These are phyloP conservation scores for Labeo rohita DNA, from an alignment of 2,113 vertebrate genomes.

Conservation along the genomic window DNA sequence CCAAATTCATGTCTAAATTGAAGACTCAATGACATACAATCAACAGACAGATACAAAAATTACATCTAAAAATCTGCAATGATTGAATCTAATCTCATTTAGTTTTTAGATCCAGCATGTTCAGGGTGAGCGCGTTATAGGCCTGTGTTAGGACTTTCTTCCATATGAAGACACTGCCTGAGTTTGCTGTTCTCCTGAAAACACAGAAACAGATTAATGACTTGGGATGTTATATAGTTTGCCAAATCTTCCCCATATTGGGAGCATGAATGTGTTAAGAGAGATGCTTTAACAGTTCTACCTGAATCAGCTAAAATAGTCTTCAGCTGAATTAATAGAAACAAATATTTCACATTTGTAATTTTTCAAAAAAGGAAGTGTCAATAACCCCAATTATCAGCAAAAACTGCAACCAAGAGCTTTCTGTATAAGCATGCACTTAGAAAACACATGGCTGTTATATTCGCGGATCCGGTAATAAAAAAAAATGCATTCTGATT, in stretches of 20 bases:
- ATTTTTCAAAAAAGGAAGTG: no score
- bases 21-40: not conserved
- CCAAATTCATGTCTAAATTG: not conserved
- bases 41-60: not conserved
- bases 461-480: no score
- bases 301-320: no score
- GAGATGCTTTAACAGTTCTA: not conserved
- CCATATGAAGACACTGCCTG: conserved; percentile 24
- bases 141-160: conserved; percentile 6
- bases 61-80: not conserved
- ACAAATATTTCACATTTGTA: no score
- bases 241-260: not conserved
- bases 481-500: no score
- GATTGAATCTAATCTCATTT: no score
- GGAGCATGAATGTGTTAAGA: not conserved
- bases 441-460: no score
- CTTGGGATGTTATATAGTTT: no score
- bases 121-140: not conserved
- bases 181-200: conserved; percentile 34
- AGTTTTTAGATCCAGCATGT: not conserved
- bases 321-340: no score
- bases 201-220: not conserved
- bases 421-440: no score
- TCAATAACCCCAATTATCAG: no score
- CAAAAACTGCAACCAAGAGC: no score